These are phyloP conservation scores for Stenopsyche tienmushanensis DNA, from an alignment of 1,140 invertebrate genomes.

Conservation along the genomic window DNA sequence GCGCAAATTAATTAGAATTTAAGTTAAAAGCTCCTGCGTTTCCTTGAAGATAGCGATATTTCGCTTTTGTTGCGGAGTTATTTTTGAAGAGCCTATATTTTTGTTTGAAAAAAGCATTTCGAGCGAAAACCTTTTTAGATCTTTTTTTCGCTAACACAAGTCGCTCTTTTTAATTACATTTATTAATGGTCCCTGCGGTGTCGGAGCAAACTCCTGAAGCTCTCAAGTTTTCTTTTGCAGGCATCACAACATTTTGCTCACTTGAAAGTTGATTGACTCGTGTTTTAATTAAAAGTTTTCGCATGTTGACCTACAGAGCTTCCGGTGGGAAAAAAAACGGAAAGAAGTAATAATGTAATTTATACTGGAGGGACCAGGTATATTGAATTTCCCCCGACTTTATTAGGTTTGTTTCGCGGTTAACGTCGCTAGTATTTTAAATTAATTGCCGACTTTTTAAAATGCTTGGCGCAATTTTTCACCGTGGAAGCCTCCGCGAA, in stretches of 20 bases:
- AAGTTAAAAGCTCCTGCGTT: too few species aligned
- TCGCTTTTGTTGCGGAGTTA: too few species aligned
- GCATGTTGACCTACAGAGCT: background rate
- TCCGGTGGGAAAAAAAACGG: background rate
- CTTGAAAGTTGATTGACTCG: background rate
- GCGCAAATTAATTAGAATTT: too few species aligned
- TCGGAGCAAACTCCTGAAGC: background rate
- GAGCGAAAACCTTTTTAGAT: background rate
- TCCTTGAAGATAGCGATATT: too few species aligned
- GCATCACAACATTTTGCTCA: background rate
- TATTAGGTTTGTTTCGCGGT: background rate
- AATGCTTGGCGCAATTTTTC: too few species aligned
- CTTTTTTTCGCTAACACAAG: background rate
- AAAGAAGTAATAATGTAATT: background rate
- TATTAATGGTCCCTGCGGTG: background rate
- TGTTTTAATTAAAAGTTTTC: constrained; percentile 22
- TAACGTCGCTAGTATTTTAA: background rate
- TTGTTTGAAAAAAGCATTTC: background rate
- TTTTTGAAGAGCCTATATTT: too few species aligned
- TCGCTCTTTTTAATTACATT: background rate
- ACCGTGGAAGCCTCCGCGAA: too few species aligned
- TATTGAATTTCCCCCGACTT: background rate
- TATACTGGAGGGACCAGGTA: too few species aligned
- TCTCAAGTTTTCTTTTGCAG: too few species aligned
- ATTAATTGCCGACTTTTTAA: background rate